Conservation (phyloP, 1,140 invertebrate species). For the Pseudomyrmex concolor region DNA sequence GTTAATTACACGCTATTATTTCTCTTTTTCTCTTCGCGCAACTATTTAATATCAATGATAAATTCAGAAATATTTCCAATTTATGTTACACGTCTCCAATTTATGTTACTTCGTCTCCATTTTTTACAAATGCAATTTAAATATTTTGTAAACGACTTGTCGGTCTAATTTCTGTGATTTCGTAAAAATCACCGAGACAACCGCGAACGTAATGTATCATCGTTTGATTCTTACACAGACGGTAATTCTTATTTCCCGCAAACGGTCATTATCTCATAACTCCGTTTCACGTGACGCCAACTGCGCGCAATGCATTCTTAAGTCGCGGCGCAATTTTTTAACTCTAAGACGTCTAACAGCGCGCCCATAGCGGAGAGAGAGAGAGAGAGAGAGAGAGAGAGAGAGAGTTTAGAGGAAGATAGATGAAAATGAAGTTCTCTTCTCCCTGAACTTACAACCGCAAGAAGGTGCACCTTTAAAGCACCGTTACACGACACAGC, state of each 20-base stretch:
- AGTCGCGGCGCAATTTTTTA: slow-evolving; percentile 64
- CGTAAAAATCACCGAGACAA: no score
- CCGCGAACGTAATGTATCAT: not conserved
- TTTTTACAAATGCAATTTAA: no score
- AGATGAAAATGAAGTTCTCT: slow-evolving; percentile 65
- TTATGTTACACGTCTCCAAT: no score
- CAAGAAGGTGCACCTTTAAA: slow-evolving; percentile 29
- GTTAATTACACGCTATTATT: no score
- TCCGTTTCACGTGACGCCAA: not conserved
- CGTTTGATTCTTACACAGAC: not conserved
- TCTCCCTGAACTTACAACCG: slow-evolving; percentile 37
- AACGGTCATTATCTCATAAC: slow-evolving; percentile 20
- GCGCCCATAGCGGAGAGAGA: not conserved
- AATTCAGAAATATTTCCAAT: no score
- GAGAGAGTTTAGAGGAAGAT: slow-evolving; percentile 55
- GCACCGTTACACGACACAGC: slow-evolving; percentile 31
- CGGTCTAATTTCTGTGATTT: no score
- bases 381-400: not conserved
- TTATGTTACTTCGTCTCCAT: no score
- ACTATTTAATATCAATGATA: no score
- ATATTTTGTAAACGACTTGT: no score
- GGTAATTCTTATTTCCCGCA: not conserved
- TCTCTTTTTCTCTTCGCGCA: no score
- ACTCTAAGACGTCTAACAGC: slow-evolving; percentile 39
- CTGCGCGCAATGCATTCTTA: slow-evolving; percentile 41